Evolutionary conservation across 2,113 vertebrate species (phyloP), one percentile per base, ranked within the genome.

Genomic region (Calonectris borealis): DNA sequence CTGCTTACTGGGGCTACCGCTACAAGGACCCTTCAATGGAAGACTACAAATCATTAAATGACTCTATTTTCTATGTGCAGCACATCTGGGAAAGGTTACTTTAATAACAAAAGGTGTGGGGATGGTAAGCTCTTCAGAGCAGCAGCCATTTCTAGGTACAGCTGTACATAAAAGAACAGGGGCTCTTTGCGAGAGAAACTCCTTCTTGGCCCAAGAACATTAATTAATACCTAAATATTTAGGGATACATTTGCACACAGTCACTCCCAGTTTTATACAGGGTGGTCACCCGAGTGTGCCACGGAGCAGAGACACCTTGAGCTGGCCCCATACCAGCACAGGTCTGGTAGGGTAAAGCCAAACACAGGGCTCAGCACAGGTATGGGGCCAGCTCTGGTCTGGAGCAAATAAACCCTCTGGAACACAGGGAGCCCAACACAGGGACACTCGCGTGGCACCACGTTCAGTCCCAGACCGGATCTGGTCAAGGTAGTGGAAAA

Each of bases 201-300:
- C 46, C 36, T 48, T 18, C n/a, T 36, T 40, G 44, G 8, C 32
- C n/a, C 7, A 7, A 55, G 27, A 83, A 34, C n/a, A 44, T 66
- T 5, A 46, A 15, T n/a, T 2, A 9, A 24, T 1, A 22, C 38
- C 49, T 11, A 69, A 42, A 1, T 46, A 29, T 48, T 64, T 32
- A 4, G 48, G 66, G 71, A 1, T 26, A 5, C 0, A 3, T 18
- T 6, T 15, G 38, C 55, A 18, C n/a, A 18, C 22, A 7, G 34
- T 20, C 54, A 16, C 44, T 64, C 14, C 7, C 7, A 1, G 29
- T 25, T 76, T 68, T 24, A 20, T 18, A 9, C 29, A 3, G 21
- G 7, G 14, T 7, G 34, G 17, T 25, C 11, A n/a, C 19, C 10
- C 0, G 1, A 36, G 26, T 0, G 26, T 13, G 15, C 6, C 22